Conservation (phyloP, 2,113 vertebrate species). For the Gambusia affinis region DNA sequence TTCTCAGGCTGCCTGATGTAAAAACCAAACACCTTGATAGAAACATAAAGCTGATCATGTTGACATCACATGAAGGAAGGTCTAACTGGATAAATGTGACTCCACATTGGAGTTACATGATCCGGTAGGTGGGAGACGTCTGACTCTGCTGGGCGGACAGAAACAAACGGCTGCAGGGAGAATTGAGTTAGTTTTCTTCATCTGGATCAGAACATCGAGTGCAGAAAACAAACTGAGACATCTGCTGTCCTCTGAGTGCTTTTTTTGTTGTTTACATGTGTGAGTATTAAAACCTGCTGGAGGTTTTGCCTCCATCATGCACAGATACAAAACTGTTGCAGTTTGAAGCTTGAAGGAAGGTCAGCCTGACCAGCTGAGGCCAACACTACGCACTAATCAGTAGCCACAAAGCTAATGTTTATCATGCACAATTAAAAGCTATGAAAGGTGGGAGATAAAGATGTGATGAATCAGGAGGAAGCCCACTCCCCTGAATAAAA, state of each 20-base stretch:
- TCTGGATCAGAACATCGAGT: background rate
- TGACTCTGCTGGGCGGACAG: background rate
- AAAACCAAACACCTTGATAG: background rate
- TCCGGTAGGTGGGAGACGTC: background rate
- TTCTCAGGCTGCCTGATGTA: too few species aligned
- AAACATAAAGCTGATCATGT: background rate
- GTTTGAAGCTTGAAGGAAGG: background rate
- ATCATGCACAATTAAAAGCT: background rate
- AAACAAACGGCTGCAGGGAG: fast-evolving
- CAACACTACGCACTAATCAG: background rate
- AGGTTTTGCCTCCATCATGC: background rate
- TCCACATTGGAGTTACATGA: background rate
- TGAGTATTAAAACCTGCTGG: background rate
- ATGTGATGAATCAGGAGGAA: too few species aligned
- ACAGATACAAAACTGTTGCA: background rate
- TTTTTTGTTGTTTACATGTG: background rate
- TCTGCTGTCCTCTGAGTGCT: too few species aligned
- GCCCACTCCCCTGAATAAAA: too few species aligned
- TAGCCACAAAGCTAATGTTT: background rate
- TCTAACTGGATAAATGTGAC: constrained; percentile 25
- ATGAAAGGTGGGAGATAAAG: background rate
- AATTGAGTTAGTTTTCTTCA: background rate
- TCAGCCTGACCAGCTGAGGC: background rate
- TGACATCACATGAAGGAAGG: background rate
- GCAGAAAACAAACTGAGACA: background rate